A percentile compares a stretch with the other conserved stretches of the same genome.
phyloP scores from a whole-genome alignment of 2,797 vertebrate genomes.

The Enteromius viviparus region DNA sequence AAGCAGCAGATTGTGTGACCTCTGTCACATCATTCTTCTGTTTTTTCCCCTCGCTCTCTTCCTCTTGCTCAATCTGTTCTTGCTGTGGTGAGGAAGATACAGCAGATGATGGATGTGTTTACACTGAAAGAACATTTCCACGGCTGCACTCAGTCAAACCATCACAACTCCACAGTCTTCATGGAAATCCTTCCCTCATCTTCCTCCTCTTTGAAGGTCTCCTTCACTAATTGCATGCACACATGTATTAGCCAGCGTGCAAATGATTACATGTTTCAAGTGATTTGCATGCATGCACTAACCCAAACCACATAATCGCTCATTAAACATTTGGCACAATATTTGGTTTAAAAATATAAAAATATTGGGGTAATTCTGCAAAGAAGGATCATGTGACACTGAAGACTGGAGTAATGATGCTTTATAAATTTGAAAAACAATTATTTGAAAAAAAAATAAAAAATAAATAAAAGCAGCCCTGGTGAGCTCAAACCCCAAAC shows the following conservation, averaged over 20 bases:
- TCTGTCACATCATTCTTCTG: constrained; percentile 44
- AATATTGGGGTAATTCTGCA: too few species aligned
- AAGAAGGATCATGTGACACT: not conserved
- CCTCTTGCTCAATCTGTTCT: constrained; percentile 50
- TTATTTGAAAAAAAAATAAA: not conserved
- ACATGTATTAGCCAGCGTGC: not conserved
- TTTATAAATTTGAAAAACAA: not conserved
- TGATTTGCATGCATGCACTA: not conserved
- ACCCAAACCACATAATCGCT: not conserved
- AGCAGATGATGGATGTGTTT: constrained; percentile 50
- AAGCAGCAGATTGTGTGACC: constrained; percentile 50
- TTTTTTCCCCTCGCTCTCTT: constrained; percentile 39
- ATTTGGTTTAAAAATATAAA: not conserved
- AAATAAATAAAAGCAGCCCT: not conserved
- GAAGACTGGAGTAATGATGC: not conserved
- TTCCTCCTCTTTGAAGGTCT: not conserved
- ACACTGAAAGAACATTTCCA: constrained; percentile 27
- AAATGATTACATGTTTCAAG: not conserved
- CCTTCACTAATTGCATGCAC: not conserved
- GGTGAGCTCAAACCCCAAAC: not conserved
- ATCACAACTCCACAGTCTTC: constrained; percentile 12
- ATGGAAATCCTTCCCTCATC: constrained; percentile 1
- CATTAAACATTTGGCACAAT: not conserved
- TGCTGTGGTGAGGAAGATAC: constrained; percentile 22
- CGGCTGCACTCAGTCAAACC: constrained; percentile 25